Base-by-base conservation (phyloP, 2,797 vertebrate genomes). In the Paramormyrops hopkinsi region DNA sequence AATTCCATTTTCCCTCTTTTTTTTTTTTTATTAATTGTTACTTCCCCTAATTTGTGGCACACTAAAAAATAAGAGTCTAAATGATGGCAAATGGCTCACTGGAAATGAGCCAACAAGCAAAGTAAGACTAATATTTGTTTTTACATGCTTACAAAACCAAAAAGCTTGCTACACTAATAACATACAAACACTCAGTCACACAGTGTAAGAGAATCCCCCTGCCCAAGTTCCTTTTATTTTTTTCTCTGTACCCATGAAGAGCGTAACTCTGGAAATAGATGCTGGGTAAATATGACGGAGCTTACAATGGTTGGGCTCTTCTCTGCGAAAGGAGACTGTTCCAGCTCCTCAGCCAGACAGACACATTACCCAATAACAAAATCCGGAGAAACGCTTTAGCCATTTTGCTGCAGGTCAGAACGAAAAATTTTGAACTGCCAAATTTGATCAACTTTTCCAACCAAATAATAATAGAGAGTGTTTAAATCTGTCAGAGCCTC, bases 231-330 rank as follows among this genome's bases (percentile, higher is more conserved):
- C 25, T 14, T 19, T 5, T 4, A 69, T n/a, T 89, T 73, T 8
- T 69, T 65, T 56, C 50, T 87, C 65, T 87, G 51, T 87, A 82
- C 85, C 69, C 17, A 76, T 76, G 65, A 87, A 79, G 41, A 87
- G 89, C 8, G 54, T 56, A 89, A 89, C 33, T 79, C 22, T 59
- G 89, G 14, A 50, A 87, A 41, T n/a, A 22, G 51, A 59, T 50
- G 2, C 62, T 33, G 53, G 62, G 46, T 56, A 88, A 59, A 89
- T 53, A 88, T 48, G 46, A 11, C 29, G 48, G 9, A 17, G 50
- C 51, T 56, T 33, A 17, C 53, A 33, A 5, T 14, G 9, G 14
- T 33, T 6, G 12, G 25, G 25, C 29, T 41, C 19, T 22, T 50
- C 44, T 44, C 82, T 50, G n/a, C 0, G 2, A 48, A 83, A 44